Evolutionary conservation across 1,140 invertebrate genomes (phyloP), one percentile per base, ranked within the genome.

Genomic region (fruit fly (Drosophila melanogaster)): DNA sequence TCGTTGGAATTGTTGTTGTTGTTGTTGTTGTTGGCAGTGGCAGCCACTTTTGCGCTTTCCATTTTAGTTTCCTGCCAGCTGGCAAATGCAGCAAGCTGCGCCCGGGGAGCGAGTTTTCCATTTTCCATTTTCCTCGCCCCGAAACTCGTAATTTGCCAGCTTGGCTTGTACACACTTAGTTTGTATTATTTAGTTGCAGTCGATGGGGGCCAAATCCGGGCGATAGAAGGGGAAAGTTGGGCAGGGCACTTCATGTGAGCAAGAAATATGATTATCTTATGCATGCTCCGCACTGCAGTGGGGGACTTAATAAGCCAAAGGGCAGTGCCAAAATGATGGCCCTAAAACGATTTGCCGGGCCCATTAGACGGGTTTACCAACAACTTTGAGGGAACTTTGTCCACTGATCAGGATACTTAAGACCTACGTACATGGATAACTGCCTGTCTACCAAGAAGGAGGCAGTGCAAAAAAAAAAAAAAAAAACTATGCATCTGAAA

Each of bases 241-340:
- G 19, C 19, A 22, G 49, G 70, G 19, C 24, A 19, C 56, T 38
- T 41, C 65, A 65, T 58, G 47, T 44, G 77, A 75, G 61, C 40
- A 65, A 83, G 75, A 83, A 83, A 83, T 83, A 83, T 83, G 79
- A 83, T 83, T 78, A 83, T 83, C 79, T 83, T 81, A 83, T 83
- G 75, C 75, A 77, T 61, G 64, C 56, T 37, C 75, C 69, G 73
- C 72, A 77, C 66, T 71, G 79, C 79, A 78, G 56, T 81, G 79
- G 35, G 30, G 43, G 22, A 50, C 55, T 58, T 72, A 51, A 72
- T 72, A 72, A 72, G 69, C 69, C 67, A 60, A 65, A 53, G 46
- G 67, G 33, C 35, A 60, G 17, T 38, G 69, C 54, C 33, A 59
- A 53, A 72, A 46, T 75, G 54, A 75, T 75, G 71, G 53, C 51